phyloP scores from a whole-genome alignment of 2,888 invertebrate species.

The Lasioglossum leucozonium region DNA sequence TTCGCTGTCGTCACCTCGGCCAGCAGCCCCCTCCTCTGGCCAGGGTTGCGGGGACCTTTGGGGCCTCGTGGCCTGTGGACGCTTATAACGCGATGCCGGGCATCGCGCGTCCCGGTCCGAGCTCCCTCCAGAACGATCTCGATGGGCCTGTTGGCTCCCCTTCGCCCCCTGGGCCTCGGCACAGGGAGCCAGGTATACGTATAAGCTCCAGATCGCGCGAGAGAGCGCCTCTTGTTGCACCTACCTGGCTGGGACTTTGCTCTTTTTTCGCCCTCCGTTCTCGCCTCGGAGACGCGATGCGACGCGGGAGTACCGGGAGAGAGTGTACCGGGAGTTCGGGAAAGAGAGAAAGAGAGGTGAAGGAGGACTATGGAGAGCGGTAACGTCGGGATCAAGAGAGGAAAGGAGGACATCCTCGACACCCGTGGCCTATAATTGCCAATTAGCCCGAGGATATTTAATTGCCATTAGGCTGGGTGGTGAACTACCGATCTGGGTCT shows the following conservation, averaged over 20 bases:
- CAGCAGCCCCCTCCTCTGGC: constrained; percentile 8
- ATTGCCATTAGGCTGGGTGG: constrained; percentile 82
- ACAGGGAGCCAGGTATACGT: constrained; percentile 63
- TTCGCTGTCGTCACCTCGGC: constrained; percentile 84
- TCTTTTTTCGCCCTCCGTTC: constrained; percentile 33
- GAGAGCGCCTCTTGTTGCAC: constrained; percentile 66
- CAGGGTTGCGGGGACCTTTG: constrained; percentile 42
- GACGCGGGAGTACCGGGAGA: constrained; percentile 28
- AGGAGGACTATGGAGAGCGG: neutral
- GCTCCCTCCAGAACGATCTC: constrained; percentile 69
- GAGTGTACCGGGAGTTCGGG: constrained; percentile 8
- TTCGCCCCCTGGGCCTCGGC: constrained; percentile 27
- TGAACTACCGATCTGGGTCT: constrained; percentile 62
- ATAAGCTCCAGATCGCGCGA: constrained; percentile 61
- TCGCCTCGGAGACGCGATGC: constrained; percentile 26
- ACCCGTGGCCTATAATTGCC: constrained; percentile 82
- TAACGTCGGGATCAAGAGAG: constrained; percentile 38
- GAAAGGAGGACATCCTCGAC: constrained; percentile 67
- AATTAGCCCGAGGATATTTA: constrained; percentile 84
- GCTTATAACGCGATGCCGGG: constrained; percentile 66
- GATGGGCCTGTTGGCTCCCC: constrained; percentile 54
- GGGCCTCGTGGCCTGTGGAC: constrained; percentile 63
- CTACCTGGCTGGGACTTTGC: constrained; percentile 54
- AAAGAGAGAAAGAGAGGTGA: constrained; percentile 17
- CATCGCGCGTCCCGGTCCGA: constrained; percentile 41